phyloP scores from a whole-genome alignment of 2,888 invertebrate genomes.

The Eumerus sabulonum region DNA sequence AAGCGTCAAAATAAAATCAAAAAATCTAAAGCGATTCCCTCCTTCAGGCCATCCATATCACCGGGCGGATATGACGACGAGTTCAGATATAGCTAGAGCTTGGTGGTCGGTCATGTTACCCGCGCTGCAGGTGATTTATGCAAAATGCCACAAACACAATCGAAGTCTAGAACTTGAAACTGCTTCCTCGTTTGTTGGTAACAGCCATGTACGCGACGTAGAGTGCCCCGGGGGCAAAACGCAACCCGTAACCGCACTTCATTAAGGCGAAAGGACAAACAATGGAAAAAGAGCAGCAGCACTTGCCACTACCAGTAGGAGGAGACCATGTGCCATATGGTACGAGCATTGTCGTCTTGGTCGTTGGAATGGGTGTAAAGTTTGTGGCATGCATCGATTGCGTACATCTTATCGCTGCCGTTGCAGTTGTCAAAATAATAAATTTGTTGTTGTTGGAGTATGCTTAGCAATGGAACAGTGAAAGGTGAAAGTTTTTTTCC shows the following conservation, averaged over 20 bases:
- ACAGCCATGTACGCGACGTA: not conserved
- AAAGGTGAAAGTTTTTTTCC: conserved; percentile 65
- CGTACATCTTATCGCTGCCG: conserved; percentile 47
- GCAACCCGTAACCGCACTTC: conserved; percentile 12
- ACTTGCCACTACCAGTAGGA: not conserved
- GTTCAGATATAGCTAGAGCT: not conserved
- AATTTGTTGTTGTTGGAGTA: not conserved
- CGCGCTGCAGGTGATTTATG: conserved; percentile 41
- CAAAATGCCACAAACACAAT: conserved; percentile 13
- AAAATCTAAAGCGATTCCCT: no score
- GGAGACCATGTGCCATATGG: conserved; percentile 3
- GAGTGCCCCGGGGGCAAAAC: not conserved
- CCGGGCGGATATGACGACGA: not conserved
- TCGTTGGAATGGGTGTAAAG: no score
- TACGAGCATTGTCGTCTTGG: not conserved
- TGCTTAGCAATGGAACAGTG: conserved; percentile 36
- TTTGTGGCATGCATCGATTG: conserved; percentile 38
- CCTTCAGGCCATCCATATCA: no score
- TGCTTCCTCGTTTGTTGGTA: conserved; percentile 8
- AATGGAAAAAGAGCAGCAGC: not conserved
- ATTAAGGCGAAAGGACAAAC: conserved; percentile 16
- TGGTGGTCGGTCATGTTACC: not conserved
- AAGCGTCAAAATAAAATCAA: not conserved
- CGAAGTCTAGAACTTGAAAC: conserved; percentile 10
- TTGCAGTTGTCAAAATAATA: conserved; percentile 48